Conservation (phyloP, 1,140 invertebrate species). For the Pseudachorutes palmiensis region DNA sequence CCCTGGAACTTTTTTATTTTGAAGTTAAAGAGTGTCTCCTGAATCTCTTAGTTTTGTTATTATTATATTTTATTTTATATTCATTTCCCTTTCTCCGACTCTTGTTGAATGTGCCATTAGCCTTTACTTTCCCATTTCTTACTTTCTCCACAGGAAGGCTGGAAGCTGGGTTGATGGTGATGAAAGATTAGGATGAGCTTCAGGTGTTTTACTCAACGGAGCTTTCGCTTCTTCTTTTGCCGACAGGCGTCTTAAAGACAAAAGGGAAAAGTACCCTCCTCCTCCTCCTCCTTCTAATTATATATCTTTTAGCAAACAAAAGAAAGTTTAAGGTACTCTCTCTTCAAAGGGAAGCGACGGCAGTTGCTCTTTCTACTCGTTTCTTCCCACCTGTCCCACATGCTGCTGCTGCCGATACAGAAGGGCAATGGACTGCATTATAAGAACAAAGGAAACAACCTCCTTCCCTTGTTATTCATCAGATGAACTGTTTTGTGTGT, state of each 20-base stretch:
- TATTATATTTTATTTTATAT: slow-evolving; percentile 8
- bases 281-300: neutral
- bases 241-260: too few species aligned
- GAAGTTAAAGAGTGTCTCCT: neutral
- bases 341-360: too few species aligned
- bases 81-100: neutral
- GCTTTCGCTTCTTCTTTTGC: neutral
- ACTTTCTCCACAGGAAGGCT: neutral
- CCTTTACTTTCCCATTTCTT: neutral
- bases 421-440: too few species aligned
- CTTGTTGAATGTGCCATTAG: neutral
- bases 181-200: neutral
- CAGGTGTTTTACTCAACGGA: neutral
- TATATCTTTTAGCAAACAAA: too few species aligned
- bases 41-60: neutral
- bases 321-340: too few species aligned
- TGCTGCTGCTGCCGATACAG: too few species aligned
- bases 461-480: too few species aligned
- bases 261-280: neutral
- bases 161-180: neutral
- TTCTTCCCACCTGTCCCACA: too few species aligned
- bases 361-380: too few species aligned
- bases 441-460: too few species aligned
- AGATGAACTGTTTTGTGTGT: too few species aligned
- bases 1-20: neutral